Evolutionary conservation across 2,888 invertebrate species (phyloP), one percentile per base, ranked within the genome.

Genomic region (Hyposoter dolosus): DNA sequence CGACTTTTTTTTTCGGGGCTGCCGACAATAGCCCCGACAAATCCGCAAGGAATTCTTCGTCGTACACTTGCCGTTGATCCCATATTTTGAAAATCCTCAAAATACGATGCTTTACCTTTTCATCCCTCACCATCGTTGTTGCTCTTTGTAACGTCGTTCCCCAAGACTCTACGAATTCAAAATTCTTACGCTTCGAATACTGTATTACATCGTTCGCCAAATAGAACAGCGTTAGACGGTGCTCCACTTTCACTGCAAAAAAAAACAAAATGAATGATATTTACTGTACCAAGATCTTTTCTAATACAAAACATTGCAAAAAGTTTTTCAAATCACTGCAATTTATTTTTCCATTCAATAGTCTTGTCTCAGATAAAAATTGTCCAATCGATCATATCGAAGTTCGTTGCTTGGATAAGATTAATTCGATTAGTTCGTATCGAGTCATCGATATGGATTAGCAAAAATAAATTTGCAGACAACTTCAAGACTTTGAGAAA

Each of bases 141-240:
- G 99, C 99, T 92, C 98, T 97, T 93, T 98, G 98, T 77, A 99
- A 95, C 83, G 98, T 97, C 56, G 98, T 97, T 56, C 98, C 98
- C 97, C 99, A 99, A 91, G 98, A 97, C 90, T 98, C 98, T 17
- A 98, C 98, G 94, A 98, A 98, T 89, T 98, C 97, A 92, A 97
- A 97, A 86, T 97, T 97, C 94, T 98, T 98, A 90, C 98, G 95
- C 93, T 98, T 99, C 88, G 98, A 98, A 94, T 99, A 99, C 94
- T 99, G 99, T 89, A 99, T 98, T 78, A 99, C 99, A 96, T 99
- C 99, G 94, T 99, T 99, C 23, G 99, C 99, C 92, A 99, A 95
- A 94, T 99, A 99, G 94, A 99, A 99, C 66, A 99, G 94, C 0
- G 97, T 97, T 77, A 99, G 95, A 74, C 98, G 96, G 93, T 99